Percentiles rank a stretch among this genome's conserved stretches.
Conservation (phyloP, 2,888 invertebrate species). For the Aphidoletes aphidimyza region DNA sequence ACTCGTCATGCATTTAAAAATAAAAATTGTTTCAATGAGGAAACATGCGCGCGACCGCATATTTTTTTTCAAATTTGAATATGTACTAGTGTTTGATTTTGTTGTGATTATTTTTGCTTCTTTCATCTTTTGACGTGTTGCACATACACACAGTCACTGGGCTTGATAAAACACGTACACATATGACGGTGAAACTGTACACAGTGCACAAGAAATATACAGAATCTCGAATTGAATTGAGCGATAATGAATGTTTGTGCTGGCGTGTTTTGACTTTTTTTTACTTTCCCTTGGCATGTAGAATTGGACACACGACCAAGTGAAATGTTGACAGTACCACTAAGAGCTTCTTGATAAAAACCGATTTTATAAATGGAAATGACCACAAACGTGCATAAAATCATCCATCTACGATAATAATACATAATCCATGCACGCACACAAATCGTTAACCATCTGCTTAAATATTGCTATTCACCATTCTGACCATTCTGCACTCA, state of each 20-base stretch:
- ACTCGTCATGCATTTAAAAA: conserved; percentile 52
- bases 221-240: neutral
- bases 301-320: neutral
- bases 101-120: neutral
- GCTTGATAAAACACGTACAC: neutral
- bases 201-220: neutral
- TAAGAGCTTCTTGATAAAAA: conserved; percentile 6
- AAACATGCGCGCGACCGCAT: neutral
- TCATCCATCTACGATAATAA: neutral
- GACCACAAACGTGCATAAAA: neutral
- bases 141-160: neutral
- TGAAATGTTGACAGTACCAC: neutral
- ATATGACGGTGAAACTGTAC: neutral
- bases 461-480: too few species aligned
- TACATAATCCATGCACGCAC: too few species aligned
- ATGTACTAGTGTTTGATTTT: neutral
- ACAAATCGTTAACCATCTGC: too few species aligned
- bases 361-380: conserved; percentile 25
- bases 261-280: neutral
- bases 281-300: neutral
- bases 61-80: conserved; percentile 20
- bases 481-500: too few species aligned
- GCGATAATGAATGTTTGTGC: conserved; percentile 34
- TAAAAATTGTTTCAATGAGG: conserved; percentile 53
- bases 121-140: conserved; percentile 29